phyloP scores from a whole-genome alignment of 1,140 invertebrate species.

The Bombyx mori region DNA sequence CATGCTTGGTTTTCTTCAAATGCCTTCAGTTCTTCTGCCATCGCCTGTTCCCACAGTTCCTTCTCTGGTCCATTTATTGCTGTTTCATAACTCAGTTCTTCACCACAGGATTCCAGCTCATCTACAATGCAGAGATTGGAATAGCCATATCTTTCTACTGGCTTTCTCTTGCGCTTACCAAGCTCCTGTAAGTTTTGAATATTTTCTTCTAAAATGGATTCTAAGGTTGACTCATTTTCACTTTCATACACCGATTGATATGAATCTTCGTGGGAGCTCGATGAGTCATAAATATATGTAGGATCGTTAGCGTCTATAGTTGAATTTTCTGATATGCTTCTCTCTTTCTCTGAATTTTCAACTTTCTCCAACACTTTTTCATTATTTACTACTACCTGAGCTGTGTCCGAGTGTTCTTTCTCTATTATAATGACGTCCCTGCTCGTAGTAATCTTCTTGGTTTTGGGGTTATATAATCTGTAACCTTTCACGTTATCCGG shows the following conservation, averaged over 20 bases:
- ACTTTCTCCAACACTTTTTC: constrained; percentile 2
- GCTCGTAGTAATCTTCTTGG: constrained; percentile 10
- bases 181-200: background rate
- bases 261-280: constrained; percentile 11
- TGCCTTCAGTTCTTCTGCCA: background rate
- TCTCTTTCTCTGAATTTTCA: constrained; percentile 7
- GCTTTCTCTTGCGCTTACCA: background rate
- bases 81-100: background rate
- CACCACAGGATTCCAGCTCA: background rate
- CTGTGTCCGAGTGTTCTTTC: constrained; percentile 3
- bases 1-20: constrained; percentile 13
- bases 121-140: constrained; percentile 4
- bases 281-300: constrained; percentile 2
- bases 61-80: background rate
- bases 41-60: background rate
- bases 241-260: constrained; percentile 2
- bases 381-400: constrained; percentile 7
- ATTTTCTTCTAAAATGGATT: constrained; percentile 1
- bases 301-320: constrained; percentile 11
- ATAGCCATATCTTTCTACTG: constrained; percentile 9
- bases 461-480: constrained; percentile 12
- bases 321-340: constrained; percentile 9
- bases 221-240: background rate
- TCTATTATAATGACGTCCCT: constrained; percentile 20
- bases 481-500: constrained; percentile 17